phyloP scores from a whole-genome alignment of 2,113 vertebrate genomes.

The Archocentrus centrarchus region DNA sequence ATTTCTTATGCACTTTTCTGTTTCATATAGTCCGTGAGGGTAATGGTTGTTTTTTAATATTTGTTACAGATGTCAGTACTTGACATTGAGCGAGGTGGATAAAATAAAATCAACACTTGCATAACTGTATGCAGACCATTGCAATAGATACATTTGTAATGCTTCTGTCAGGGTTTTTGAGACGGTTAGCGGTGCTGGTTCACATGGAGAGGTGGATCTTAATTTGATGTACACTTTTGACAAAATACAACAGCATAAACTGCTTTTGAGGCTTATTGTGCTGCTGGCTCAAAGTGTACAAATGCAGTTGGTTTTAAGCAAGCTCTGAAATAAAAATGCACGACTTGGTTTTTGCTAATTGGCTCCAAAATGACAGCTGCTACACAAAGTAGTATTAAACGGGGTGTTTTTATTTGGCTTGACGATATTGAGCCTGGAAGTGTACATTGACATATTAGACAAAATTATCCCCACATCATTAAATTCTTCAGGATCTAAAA shows the following conservation, averaged over 20 bases:
- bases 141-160: neutral
- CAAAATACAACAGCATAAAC: neutral
- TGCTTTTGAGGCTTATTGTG: neutral
- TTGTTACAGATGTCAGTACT: neutral
- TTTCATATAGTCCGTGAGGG: neutral
- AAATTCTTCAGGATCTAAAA: neutral
- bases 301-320: neutral
- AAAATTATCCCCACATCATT: neutral
- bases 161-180: neutral
- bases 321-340: neutral
- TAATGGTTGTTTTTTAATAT: neutral
- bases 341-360: neutral
- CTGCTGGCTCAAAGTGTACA: neutral
- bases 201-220: neutral
- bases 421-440: neutral
- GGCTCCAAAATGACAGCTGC: neutral
- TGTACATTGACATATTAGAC: neutral
- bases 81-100: neutral
- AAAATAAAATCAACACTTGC: neutral
- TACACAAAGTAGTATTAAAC: constrained; percentile 4
- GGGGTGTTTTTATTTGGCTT: neutral
- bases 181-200: neutral
- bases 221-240: neutral
- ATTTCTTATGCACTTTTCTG: neutral
- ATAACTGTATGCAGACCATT: neutral